Base-by-base conservation (phyloP, 2,797 vertebrate genomes). In the Botia almorhae region DNA sequence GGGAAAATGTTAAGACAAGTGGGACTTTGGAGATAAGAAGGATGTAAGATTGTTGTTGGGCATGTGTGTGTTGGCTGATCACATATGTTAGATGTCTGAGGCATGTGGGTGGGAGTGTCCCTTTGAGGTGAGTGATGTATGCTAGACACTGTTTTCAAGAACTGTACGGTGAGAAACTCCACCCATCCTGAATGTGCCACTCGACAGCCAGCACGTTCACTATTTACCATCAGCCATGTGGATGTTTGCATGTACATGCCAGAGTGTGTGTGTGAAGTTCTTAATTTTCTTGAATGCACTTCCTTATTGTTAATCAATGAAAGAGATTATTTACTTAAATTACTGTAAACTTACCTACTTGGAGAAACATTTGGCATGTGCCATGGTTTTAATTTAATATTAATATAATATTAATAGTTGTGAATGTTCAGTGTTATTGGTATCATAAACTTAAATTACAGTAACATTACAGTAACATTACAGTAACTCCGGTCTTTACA, bases 41-140 rank as follows among this genome's bases (percentile, higher is more conserved):
- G 39, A 43, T 43, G 39, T 8, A 43, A 43, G 19, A 21, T 5
- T 36, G n/a, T 0, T 2, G n/a, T 43, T 19, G 56, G 7, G 21
- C 26, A 21, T 72, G 50, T 29, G 51, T 67, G 69, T 72, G 43
- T 65, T 21, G 1, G 33, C 4, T 72, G 19, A 60, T 33, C 23
- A 50, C 8, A 36, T 7, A 68, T 12, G 12, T 63, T 36, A 58
- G 26, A 33, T 19, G 46, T 51, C 6, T 43, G 29, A 79, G 13
- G 26, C 61, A 43, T 70, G 26, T 0, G 2, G 29, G 39, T 39
- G 17, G 65, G 60, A 67, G 56, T 65, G 67, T 68, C 46, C 11
- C 53, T 46, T 53, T 80, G 55, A 67, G 56, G 78, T 26, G 50
- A 2, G 58, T 53, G 43, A 81, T 55, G 46, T 33, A 69, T 23